A percentile compares a stretch with the other conserved stretches of the same genome.
These are phyloP conservation scores for Bedellia somnulentella DNA, from an alignment of 2,888 invertebrate species.

Conservation along the genomic window DNA sequence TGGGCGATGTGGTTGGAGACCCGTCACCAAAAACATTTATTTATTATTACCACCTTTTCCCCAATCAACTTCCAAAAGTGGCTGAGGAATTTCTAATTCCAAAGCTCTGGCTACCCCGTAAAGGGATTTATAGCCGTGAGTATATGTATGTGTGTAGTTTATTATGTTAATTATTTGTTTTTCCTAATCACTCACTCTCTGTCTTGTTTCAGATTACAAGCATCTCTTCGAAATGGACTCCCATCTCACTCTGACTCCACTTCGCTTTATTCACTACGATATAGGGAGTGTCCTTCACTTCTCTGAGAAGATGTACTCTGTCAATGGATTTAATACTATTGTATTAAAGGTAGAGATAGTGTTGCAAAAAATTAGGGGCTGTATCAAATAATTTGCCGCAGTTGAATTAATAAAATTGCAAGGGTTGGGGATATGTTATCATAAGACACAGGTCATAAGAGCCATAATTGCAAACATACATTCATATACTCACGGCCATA, in stretches of 20 bases:
- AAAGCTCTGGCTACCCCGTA: no score
- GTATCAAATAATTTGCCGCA: background rate
- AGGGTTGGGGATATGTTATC: background rate
- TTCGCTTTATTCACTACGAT: conserved; percentile 27
- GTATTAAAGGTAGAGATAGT: conserved; percentile 35
- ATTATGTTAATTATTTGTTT: no score
- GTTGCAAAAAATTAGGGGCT: background rate
- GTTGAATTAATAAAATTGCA: background rate
- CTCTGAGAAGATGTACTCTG: conserved; percentile 29
- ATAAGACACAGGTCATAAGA: no score
- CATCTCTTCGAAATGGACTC: conserved; percentile 26
- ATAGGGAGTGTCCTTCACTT: conserved; percentile 39
- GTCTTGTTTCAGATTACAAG: conserved; percentile 16
- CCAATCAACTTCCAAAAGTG: no score
- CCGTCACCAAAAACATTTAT: no score
- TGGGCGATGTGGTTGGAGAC: no score
- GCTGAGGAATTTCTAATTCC: no score
- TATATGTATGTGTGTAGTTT: no score
- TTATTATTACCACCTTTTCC: no score
- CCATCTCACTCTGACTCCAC: conserved; percentile 15
- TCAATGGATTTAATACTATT: conserved; percentile 40
- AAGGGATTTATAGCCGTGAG: no score
- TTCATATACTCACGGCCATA: no score
- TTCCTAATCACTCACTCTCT: background rate
- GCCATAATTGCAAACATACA: no score